Conservation (phyloP, 2,888 invertebrate genomes). For the Antitype chi region DNA sequence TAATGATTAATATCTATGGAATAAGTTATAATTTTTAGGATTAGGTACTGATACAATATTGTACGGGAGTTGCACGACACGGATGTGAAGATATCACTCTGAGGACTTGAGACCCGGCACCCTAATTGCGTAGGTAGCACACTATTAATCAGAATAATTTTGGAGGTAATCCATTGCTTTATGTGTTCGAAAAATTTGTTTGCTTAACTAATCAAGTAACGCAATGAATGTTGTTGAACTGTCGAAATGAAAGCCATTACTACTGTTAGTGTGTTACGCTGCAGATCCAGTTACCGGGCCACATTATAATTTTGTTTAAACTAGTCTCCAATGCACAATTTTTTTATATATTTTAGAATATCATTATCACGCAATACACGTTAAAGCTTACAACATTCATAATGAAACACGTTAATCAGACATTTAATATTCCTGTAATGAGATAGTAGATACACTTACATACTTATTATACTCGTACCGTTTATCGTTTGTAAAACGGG, state of each 20-base stretch:
- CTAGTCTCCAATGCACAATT: constrained; percentile 1
- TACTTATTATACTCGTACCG: constrained; percentile 28
- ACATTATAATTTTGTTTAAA: constrained; percentile 5
- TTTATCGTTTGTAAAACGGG: constrained; percentile 35
- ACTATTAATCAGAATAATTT: no score
- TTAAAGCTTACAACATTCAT: constrained; percentile 63
- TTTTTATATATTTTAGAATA: constrained; percentile 35
- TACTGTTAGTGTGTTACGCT: not conserved
- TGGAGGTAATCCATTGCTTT: no score
- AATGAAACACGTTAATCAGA: constrained; percentile 53
- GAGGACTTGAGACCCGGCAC: not conserved
- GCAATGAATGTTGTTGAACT: not conserved
- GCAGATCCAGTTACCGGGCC: not conserved
- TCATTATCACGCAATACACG: constrained; percentile 50
- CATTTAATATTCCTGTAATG: constrained; percentile 58
- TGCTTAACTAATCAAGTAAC: not conserved
- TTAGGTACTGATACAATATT: constrained; percentile 21
- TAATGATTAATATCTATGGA: constrained; percentile 47
- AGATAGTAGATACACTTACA: constrained; percentile 26
- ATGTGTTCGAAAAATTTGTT: no score
- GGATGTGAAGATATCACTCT: not conserved
- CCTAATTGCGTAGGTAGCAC: no score
- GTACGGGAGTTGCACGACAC: constrained; percentile 8
- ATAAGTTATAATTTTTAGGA: constrained; percentile 48
- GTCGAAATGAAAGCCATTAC: no score